These are phyloP conservation scores for Gonatopus flavifemur DNA, from an alignment of 1,140 invertebrate genomes.

Conservation along the genomic window DNA sequence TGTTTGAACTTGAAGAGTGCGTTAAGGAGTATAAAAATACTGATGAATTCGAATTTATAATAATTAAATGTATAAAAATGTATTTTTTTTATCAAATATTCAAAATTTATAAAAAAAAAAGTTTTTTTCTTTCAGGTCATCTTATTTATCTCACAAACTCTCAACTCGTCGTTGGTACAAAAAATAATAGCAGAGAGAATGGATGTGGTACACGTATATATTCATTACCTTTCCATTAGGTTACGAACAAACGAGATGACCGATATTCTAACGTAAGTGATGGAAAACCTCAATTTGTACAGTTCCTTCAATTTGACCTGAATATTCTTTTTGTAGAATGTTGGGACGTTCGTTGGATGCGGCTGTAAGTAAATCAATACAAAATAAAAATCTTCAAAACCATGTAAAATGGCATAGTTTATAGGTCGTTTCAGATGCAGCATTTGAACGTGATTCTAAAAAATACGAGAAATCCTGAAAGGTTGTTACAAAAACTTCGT, in stretches of 20 bases:
- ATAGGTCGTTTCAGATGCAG: constrained; percentile 50
- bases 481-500: constrained; percentile 48
- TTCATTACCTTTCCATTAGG: constrained; percentile 58
- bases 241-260: constrained; percentile 56
- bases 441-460: constrained; percentile 52
- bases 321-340: constrained; percentile 50
- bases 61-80: constrained; percentile 9
- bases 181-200: constrained; percentile 54
- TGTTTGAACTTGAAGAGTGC: no score
- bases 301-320: background rate
- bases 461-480: constrained; percentile 47
- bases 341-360: constrained; percentile 56
- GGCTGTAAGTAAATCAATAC: constrained; percentile 49
- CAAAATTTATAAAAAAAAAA: background rate
- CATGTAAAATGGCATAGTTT: constrained; percentile 1
- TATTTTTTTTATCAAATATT: constrained; percentile 3
- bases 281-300: no score
- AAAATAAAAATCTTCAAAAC: constrained; percentile 10
- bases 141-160: constrained; percentile 58
- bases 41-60: constrained; percentile 7
- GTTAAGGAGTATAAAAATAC: no score
- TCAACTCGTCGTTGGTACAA: constrained; percentile 56
- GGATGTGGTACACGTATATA: constrained; percentile 56
- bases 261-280: constrained; percentile 59
- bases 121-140: constrained; percentile 58